Conservation (phyloP, 2,113 vertebrate genomes). For the Hemiprocne comata region DNA sequence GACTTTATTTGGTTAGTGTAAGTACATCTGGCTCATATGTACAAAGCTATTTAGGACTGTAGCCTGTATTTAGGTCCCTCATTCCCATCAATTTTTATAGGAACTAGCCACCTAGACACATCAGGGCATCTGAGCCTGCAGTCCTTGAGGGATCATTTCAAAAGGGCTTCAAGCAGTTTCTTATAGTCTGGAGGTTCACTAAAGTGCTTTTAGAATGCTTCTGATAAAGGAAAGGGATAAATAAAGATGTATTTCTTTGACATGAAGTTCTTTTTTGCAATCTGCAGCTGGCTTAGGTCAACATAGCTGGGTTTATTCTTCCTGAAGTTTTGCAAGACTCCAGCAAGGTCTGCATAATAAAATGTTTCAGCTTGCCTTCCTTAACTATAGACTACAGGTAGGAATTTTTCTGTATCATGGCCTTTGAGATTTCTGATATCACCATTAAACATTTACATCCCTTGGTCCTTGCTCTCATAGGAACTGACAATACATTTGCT, state of each 20-base stretch:
- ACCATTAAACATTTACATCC: not conserved
- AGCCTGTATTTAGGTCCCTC: not conserved
- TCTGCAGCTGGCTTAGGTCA: not conserved
- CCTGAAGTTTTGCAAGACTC: not conserved
- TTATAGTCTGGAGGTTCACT: not conserved
- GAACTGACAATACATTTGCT: not conserved
- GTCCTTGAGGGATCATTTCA: not conserved
- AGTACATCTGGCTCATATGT: not conserved
- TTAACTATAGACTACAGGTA: not conserved
- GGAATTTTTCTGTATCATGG: not conserved
- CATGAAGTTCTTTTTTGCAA: not conserved
- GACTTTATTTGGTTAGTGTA: not conserved
- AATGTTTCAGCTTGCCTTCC: not conserved
- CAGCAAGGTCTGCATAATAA: not conserved
- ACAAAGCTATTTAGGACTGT: not conserved
- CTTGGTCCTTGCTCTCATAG: not conserved
- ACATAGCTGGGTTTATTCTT: not conserved
- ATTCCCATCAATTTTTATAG: not conserved
- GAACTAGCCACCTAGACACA: not conserved
- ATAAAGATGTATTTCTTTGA: not conserved
- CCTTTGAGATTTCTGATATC: not conserved
- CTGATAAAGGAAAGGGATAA: not conserved
- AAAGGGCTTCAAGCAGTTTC: not conserved
- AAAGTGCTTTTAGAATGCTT: not conserved
- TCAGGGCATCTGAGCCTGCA: not conserved